These are phyloP conservation scores for Cerastis rubricosa DNA, from an alignment of 2,888 invertebrate species.

Conservation along the genomic window DNA sequence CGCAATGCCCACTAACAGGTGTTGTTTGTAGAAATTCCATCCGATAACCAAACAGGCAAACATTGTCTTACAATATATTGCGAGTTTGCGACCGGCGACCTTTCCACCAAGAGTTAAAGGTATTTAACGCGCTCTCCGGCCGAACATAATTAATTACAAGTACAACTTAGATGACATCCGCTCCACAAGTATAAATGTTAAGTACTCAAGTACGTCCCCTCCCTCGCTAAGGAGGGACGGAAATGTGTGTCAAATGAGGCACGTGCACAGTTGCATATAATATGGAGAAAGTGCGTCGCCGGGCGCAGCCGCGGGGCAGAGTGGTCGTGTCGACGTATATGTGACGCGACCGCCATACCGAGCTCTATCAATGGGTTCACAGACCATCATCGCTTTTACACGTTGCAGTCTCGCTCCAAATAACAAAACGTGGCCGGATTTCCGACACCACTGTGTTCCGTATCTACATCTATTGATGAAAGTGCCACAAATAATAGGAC, in stretches of 20 bases:
- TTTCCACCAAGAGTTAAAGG: slow-evolving; percentile 19
- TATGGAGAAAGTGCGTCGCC: slow-evolving; percentile 84
- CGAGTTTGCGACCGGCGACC: slow-evolving; percentile 18
- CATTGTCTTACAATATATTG: slow-evolving; percentile 65
- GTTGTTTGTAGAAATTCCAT: slow-evolving; percentile 85
- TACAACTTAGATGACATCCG: slow-evolving; percentile 43
- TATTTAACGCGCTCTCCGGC: not conserved
- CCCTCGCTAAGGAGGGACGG: slow-evolving; percentile 66
- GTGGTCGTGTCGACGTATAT: slow-evolving; percentile 69
- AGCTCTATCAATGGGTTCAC: slow-evolving; percentile 83
- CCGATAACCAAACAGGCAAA: slow-evolving; percentile 73
- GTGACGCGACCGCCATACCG: slow-evolving; percentile 80
- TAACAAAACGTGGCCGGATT: slow-evolving; percentile 86
- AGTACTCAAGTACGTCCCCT: slow-evolving; percentile 24
- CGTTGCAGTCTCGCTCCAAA: slow-evolving; percentile 86
- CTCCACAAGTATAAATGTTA: slow-evolving; percentile 31
- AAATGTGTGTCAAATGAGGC: slow-evolving; percentile 83
- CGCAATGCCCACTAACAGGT: slow-evolving; percentile 84
- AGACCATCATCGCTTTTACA: slow-evolving; percentile 82
- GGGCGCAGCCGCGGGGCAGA: slow-evolving; percentile 59
- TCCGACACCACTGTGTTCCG: slow-evolving; percentile 77
- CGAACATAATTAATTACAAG: slow-evolving; percentile 29
- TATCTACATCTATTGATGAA: slow-evolving; percentile 68
- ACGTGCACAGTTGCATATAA: slow-evolving; percentile 76
- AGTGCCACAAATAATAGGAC: slow-evolving; percentile 59